phyloP scores from a whole-genome alignment of 2,888 invertebrate genomes.

The Diogma glabrata region DNA sequence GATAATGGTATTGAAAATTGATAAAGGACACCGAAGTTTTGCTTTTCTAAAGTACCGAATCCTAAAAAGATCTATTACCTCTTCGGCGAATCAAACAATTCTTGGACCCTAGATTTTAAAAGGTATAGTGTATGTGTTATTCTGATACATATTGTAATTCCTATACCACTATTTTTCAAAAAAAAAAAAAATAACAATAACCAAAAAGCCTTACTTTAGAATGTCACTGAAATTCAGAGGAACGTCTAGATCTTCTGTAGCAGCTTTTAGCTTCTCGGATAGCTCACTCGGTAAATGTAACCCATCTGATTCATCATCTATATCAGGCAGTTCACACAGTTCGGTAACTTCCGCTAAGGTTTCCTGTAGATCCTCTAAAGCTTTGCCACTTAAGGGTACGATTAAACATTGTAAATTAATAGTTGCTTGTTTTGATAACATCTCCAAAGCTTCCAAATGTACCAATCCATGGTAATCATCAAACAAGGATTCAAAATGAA shows the following conservation, averaged over 20 bases:
- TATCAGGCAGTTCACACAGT: slow-evolving; percentile 59
- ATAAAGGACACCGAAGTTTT: too few species aligned
- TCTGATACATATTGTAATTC: too few species aligned
- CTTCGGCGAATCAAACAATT: too few species aligned
- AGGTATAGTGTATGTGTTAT: too few species aligned
- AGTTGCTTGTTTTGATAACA: slow-evolving; percentile 71
- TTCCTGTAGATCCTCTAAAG: slow-evolving; percentile 56
- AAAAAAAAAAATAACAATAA: slow-evolving; percentile 1
- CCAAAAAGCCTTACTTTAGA: slow-evolving; percentile 37
- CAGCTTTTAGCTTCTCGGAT: slow-evolving; percentile 42
- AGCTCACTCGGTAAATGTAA: slow-evolving; percentile 37
- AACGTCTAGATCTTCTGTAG: slow-evolving; percentile 53
- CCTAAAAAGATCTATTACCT: too few species aligned
- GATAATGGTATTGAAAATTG: too few species aligned
- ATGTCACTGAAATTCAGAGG: slow-evolving; percentile 50
- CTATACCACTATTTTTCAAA: too few species aligned
- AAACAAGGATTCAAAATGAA: slow-evolving; percentile 68
- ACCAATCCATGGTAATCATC: slow-evolving; percentile 82
- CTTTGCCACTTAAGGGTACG: slow-evolving; percentile 43
- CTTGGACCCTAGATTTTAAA: too few species aligned
- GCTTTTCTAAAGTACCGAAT: too few species aligned
- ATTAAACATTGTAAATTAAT: slow-evolving; percentile 58
- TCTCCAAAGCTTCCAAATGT: slow-evolving; percentile 83
- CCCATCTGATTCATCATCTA: slow-evolving; percentile 47
- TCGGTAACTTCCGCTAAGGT: slow-evolving; percentile 69